Evolutionary conservation across 2,797 vertebrate species (phyloP), one percentile per base, ranked within the genome.

Genomic region (Argya squamiceps): DNA sequence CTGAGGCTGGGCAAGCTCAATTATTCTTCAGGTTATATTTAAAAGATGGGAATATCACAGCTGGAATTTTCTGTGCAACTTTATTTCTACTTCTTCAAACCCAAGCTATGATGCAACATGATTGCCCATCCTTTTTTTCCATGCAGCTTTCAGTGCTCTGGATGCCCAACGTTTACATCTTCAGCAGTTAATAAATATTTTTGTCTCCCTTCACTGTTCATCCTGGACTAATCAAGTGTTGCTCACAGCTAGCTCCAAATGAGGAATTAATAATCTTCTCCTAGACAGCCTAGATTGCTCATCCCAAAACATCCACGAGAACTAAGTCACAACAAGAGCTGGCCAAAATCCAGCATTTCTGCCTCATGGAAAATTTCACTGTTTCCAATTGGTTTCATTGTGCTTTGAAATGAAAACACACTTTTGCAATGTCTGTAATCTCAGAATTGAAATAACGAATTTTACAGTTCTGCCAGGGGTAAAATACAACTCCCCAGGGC

Each of bases 401-500:
- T 88, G 94, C 88, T 96, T 93, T 80, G 85, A 97, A 95, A 97
- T 64, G 89, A 97, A 96, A 96, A 95, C 91, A 95, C 34, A 88
- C 68, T 96, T 92, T 56, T 47, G 56, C 88, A 88, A 93, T 34
- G 93, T 62, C 73, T 96, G 88, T 95, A 90, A 96, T 85, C 92
- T 95, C 39, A 3, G 65, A 95, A 96, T 81, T 97, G 94, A 96
- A 96, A 93, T 95, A 95, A 95, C 6, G 36, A 96, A 97, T 94
- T 97, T 96, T 94, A 96, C 95, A 96, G 94, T 90, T 91, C 88
- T 95, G 93, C 93, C 92, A 95, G 93, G 89, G 95, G 94, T 96
- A 95, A 94, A 96, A 95, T 93, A 95, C 95, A 93, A 93, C 88
- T 97, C 93, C 95, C 93, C 85, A 90, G 93, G 95, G 95, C 79